Evolutionary conservation across 2,797 vertebrate species (phyloP).

Genomic region (Melanotaenia nigrans): DNA sequence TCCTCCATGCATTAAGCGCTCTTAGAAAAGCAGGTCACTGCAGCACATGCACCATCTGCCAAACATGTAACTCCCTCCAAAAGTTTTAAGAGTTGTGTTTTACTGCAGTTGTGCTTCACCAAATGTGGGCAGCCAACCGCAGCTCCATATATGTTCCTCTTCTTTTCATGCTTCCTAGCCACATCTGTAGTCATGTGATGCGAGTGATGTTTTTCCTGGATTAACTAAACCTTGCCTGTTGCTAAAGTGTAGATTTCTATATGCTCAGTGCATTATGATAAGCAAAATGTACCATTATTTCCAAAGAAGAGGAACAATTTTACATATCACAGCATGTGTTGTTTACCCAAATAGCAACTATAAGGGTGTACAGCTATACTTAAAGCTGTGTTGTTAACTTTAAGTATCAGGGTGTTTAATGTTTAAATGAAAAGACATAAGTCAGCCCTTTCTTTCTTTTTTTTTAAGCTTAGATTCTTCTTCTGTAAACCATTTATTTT

Average conservation of each 20-base stretch:
- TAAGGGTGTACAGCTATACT: slow-evolving; percentile 18
- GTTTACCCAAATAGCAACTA: slow-evolving; percentile 32
- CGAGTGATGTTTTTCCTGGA: slow-evolving; percentile 43
- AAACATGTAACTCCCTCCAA: slow-evolving; percentile 28
- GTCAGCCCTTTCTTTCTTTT: background rate
- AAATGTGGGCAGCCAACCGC: slow-evolving; percentile 47
- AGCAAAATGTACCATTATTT: slow-evolving; percentile 27
- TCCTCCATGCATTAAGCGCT: slow-evolving; percentile 19
- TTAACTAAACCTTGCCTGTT: slow-evolving; percentile 38
- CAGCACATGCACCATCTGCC: slow-evolving; percentile 49
- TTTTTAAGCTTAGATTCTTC: background rate
- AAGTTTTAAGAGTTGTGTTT: slow-evolving; percentile 46
- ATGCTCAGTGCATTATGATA: slow-evolving; percentile 26
- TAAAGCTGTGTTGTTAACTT: slow-evolving; percentile 17
- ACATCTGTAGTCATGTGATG: slow-evolving; percentile 60
- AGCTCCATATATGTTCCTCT: slow-evolving; percentile 47
- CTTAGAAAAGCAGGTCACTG: slow-evolving; percentile 36
- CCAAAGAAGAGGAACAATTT: slow-evolving; percentile 31
- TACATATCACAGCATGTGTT: slow-evolving; percentile 33
- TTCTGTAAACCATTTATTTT: background rate
- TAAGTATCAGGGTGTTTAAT: slow-evolving; percentile 36
- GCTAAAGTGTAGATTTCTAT: slow-evolving; percentile 38
- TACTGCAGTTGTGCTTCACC: slow-evolving; percentile 38
- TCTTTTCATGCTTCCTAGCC: slow-evolving; percentile 47
- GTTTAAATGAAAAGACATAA: slow-evolving; percentile 30